Conservation (phyloP, 2,888 invertebrate species). For the Nemapogon koenigi region DNA sequence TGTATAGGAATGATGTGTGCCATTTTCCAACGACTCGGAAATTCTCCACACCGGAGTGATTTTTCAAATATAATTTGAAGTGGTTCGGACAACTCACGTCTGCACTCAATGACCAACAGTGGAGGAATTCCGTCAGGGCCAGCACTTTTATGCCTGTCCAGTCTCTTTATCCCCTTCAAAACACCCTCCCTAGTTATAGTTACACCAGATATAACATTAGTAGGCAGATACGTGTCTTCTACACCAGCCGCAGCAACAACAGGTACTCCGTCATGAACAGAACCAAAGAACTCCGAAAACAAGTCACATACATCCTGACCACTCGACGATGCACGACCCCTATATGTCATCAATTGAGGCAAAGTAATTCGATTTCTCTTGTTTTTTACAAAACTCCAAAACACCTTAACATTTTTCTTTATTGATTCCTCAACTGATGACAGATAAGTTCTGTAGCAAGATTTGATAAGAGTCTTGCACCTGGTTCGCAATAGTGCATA, state of each 20-base stretch:
- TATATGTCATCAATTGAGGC: not conserved
- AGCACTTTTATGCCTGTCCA: not conserved
- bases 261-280: too few species aligned
- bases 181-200: too few species aligned
- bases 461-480: not conserved
- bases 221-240: too few species aligned
- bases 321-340: too few species aligned
- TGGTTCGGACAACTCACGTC: not conserved
- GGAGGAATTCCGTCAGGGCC: not conserved
- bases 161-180: too few species aligned
- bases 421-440: not conserved
- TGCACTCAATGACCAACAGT: not conserved
- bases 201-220: too few species aligned
- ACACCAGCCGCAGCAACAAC: too few species aligned
- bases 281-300: too few species aligned
- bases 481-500: not conserved
- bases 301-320: too few species aligned
- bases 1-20: slow-evolving; percentile 9
- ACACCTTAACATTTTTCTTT: not conserved
- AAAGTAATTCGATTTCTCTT: not conserved
- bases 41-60: slow-evolving; percentile 6
- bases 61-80: not conserved
- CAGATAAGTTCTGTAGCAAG: not conserved
- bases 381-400: not conserved
- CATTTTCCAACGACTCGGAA: slow-evolving; percentile 10